Conservation (phyloP, 2,113 vertebrate species). For the Rhinichthys klamathensis region DNA sequence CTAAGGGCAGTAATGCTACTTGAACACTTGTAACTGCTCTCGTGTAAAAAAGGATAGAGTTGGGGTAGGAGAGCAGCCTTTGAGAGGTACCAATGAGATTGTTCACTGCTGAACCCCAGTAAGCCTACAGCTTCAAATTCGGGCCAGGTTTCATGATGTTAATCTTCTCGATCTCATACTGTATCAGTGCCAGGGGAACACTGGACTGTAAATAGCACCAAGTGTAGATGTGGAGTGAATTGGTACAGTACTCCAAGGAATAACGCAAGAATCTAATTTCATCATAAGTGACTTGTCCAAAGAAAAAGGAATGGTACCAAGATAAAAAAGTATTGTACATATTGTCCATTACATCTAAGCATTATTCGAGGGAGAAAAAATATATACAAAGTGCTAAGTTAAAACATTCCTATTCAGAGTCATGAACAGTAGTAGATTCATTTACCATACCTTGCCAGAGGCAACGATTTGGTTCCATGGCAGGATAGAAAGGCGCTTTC, state of each 20-base stretch:
- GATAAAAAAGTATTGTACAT: slow-evolving; percentile 51
- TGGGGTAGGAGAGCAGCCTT: slow-evolving; percentile 57
- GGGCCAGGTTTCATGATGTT: background rate
- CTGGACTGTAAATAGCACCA: slow-evolving; percentile 79
- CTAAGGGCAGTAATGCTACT: slow-evolving; percentile 51
- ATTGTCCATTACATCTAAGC: slow-evolving; percentile 41
- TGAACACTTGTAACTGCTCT: slow-evolving; percentile 37
- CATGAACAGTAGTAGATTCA: slow-evolving; percentile 78
- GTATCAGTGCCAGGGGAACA: slow-evolving; percentile 57
- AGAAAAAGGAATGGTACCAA: slow-evolving; percentile 42
- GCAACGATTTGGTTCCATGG: slow-evolving; percentile 83
- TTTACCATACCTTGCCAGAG: slow-evolving; percentile 79
- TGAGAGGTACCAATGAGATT: slow-evolving; percentile 47
- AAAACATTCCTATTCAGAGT: slow-evolving; percentile 75
- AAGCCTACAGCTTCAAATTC: background rate
- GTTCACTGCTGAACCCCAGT: slow-evolving; percentile 7
- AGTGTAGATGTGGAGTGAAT: slow-evolving; percentile 74
- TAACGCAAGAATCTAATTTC: slow-evolving; percentile 56
- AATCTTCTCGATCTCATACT: slow-evolving; percentile 6
- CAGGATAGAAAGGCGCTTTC: slow-evolving; percentile 87
- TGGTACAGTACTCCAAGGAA: slow-evolving; percentile 61
- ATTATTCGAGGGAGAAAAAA: slow-evolving; percentile 57
- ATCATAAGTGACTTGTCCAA: slow-evolving; percentile 49
- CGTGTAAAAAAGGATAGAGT: slow-evolving; percentile 32
- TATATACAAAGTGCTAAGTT: slow-evolving; percentile 78